Percentiles rank a stretch among this genome's conserved stretches.
Conservation (phyloP, 2,888 invertebrate species). For the Epinotia nisella region DNA sequence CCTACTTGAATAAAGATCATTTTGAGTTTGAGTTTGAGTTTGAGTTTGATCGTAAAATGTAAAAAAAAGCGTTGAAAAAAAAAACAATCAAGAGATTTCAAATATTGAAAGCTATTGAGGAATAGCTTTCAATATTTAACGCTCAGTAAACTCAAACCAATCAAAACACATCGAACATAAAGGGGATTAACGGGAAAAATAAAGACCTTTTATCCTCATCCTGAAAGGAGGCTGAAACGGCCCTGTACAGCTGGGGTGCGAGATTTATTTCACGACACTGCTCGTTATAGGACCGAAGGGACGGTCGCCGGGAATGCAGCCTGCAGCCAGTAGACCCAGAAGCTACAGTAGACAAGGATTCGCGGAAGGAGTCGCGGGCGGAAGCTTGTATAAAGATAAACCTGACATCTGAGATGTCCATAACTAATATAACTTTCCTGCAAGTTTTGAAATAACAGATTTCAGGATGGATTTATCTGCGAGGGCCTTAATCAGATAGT, state of each 20-base stretch:
- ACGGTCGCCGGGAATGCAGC: conserved; percentile 70
- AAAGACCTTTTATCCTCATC: conserved; percentile 78
- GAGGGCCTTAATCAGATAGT: not conserved
- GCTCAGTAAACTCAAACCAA: conserved; percentile 70
- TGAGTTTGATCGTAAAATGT: conserved; percentile 3
- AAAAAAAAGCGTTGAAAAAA: not conserved
- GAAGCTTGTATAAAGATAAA: too few relatives aligned
- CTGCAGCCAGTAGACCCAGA: conserved; percentile 61
- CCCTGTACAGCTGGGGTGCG: conserved; percentile 69
- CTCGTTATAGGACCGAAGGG: conserved; percentile 80
- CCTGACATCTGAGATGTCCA: too few relatives aligned
- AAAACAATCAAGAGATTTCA: conserved; percentile 24
- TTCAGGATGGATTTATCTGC: too few relatives aligned
- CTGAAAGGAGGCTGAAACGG: conserved; percentile 75
- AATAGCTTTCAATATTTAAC: conserved; percentile 54
- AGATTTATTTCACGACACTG: conserved; percentile 82
- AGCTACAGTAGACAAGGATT: conserved; percentile 44
- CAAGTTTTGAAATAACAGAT: too few relatives aligned
- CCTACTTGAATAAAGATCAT: too few relatives aligned
- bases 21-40: too few relatives aligned
- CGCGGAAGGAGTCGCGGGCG: too few relatives aligned
- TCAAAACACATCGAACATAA: conserved; percentile 69
- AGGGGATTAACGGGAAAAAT: conserved; percentile 76
- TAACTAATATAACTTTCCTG: not conserved
- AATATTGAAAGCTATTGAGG: conserved; percentile 61